Base-by-base conservation (phyloP, 2,888 invertebrate species). In the Drosophila monieri region DNA sequence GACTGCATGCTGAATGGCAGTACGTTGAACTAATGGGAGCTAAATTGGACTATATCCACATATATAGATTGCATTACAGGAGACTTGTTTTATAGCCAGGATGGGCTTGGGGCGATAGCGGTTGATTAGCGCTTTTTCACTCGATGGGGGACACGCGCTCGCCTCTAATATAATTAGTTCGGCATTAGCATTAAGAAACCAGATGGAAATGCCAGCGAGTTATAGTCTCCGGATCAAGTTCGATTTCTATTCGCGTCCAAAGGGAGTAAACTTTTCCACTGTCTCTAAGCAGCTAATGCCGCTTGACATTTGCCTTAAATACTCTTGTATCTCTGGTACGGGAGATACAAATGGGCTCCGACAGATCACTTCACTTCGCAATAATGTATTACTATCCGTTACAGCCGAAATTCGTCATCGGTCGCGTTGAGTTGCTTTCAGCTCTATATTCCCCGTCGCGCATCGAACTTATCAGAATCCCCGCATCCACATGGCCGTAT, bases 1-100 rank as follows among this genome's bases (percentile, higher is more conserved):
- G 91, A 89, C 72, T 91, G 91, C 91, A 91, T 91, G 30, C 65
- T 78, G 61, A 6, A 49, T 41, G 27, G 44, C 51, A 44, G 21
- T 46, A 25, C 23, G 54, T 47, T 48, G 44, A 37, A 30, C 52
- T 64, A 53, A 54, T 32, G 57, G 59, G 44, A 44, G 37, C 44
- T 58, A 23, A 55, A 64, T 56, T 47, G 37, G 12, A 64, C 57
- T 70, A 51, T 32, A 47, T 60, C 56, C 44, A 48, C 21, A 23
- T 23, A 23, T 23, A 23, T 23, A 5, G 46, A 14, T 64, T 43
- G 58, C 44, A 41, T 76, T 77, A 71, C 71, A 61, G 69, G 39
- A 52, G 66, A 77, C 66, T 71, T 10, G 70, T 53, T 39, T 48
- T 32, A 46, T 39, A 6, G n/a, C 15, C 21, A 3, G 41, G 27